Percentiles rank a stretch among this genome's conserved stretches.
Evolutionary conservation across 1,140 invertebrate species (phyloP).

Genomic region (Drosophila ironensis): DNA sequence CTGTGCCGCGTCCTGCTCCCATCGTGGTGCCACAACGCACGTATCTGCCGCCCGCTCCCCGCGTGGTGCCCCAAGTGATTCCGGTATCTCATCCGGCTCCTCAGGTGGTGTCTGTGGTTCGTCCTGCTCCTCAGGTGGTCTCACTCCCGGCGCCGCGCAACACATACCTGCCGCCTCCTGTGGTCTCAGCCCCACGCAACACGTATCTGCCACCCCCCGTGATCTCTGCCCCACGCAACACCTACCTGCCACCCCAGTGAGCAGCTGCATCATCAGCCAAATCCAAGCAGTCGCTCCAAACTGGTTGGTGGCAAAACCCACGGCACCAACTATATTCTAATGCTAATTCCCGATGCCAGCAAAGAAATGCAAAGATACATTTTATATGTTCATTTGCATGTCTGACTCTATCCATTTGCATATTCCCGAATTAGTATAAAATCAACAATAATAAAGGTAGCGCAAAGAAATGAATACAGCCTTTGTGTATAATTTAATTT

Average conservation of each 20-base stretch:
- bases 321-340: constrained; percentile 55
- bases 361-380: constrained; percentile 45
- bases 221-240: constrained; percentile 11
- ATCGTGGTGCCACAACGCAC: constrained; percentile 17
- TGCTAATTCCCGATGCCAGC: constrained; percentile 50
- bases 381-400: constrained; percentile 25
- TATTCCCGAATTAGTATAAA: constrained; percentile 39
- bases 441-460: constrained; percentile 21
- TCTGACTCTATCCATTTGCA: constrained; percentile 46
- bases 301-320: constrained; percentile 59
- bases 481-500: constrained; percentile 9
- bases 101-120: background rate
- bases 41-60: constrained; percentile 37
- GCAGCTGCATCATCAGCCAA: constrained; percentile 5
- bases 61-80: constrained; percentile 4
- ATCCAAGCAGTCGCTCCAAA: constrained; percentile 8
- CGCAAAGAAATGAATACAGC: constrained; percentile 13
- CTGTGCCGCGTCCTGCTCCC: background rate
- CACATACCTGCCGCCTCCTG: no score
- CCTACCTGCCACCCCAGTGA: constrained; percentile 31
- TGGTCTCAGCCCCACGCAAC: no score
- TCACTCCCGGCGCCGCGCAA: no score
- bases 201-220: constrained; percentile 26
- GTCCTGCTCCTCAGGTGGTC: background rate
- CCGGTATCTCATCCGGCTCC: background rate